These are phyloP conservation scores for Resseliella maxima DNA, from an alignment of 2,888 invertebrate species.

Conservation along the genomic window DNA sequence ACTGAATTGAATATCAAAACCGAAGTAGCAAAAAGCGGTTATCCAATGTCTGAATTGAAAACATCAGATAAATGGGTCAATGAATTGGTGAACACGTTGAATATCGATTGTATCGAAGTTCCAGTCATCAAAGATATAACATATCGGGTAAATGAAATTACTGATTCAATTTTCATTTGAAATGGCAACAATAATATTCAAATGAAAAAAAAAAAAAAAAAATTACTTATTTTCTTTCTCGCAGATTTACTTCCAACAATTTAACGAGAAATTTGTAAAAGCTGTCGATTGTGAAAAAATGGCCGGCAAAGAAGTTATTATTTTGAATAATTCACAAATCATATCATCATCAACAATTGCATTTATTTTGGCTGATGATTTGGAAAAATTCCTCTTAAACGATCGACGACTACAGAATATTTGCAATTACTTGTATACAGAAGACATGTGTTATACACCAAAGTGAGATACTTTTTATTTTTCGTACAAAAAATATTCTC, in stretches of 20 bases:
- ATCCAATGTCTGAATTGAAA: not conserved
- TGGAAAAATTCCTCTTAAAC: not conserved
- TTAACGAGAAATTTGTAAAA: not conserved
- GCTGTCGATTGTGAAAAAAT: not conserved
- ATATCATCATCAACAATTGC: not conserved
- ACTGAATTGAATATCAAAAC: not conserved
- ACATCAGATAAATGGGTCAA: not conserved
- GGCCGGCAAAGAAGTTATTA: not conserved
- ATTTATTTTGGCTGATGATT: not conserved
- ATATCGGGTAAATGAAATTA: not conserved
- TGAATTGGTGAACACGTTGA: not conserved
- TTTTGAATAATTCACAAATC: constrained; percentile 8
- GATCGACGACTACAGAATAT: constrained; percentile 11
- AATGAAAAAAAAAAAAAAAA: too few species aligned
- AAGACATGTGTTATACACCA: not conserved
- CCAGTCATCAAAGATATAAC: not conserved
- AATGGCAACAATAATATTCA: not conserved
- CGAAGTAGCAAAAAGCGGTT: not conserved
- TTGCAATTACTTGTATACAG: not conserved
- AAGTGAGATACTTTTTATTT: not conserved
- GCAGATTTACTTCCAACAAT: not conserved
- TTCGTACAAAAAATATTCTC: too few species aligned
- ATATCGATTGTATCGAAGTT: not conserved
- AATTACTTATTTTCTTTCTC: not conserved
- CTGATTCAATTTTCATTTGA: not conserved